phyloP scores from a whole-genome alignment of 2,888 invertebrate genomes.

The Oegoconia quadripuncta region DNA sequence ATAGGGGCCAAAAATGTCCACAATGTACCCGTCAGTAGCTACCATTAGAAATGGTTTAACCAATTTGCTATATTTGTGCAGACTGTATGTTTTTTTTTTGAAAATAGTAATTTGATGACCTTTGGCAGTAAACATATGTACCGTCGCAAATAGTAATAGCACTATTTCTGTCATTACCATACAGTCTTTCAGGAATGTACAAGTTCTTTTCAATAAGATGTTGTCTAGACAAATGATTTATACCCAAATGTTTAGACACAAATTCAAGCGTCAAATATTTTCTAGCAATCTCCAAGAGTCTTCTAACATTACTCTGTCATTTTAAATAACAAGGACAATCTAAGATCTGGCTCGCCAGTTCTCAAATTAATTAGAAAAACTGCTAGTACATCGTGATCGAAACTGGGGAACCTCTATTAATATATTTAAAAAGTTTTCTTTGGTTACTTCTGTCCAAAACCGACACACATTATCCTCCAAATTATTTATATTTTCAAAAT shows the following conservation, averaged over 20 bases:
- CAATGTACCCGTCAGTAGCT: constrained; percentile 14
- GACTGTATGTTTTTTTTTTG: constrained; percentile 14
- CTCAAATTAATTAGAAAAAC: constrained; percentile 6
- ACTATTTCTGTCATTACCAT: background rate
- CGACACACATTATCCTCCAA: constrained; percentile 12
- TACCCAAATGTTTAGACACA: constrained; percentile 5
- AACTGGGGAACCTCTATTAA: constrained; percentile 9
- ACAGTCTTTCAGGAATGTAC: constrained; percentile 1
- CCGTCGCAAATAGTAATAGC: constrained; percentile 13
- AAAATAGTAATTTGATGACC: too few relatives aligned
- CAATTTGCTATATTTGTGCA: constrained; percentile 18
- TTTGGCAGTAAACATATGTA: constrained; percentile 14
- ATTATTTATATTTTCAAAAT: constrained; percentile 12
- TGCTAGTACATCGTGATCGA: constrained; percentile 1
- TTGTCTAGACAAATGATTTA: background rate
- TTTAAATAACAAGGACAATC: background rate
- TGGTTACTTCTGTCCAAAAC: constrained; percentile 17
- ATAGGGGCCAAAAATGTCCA: constrained; percentile 13
- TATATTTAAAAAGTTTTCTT: constrained; percentile 8
- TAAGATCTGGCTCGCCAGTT: constrained; percentile 3
- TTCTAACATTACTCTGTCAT: constrained; percentile 2
- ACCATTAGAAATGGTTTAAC: constrained; percentile 19
- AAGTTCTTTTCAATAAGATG: constrained; percentile 1
- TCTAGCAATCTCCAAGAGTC: constrained; percentile 4
- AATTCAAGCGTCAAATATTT: constrained; percentile 8